These are phyloP conservation scores for Lithodes maja DNA, from an alignment of 2,888 invertebrate species.

Conservation along the genomic window DNA sequence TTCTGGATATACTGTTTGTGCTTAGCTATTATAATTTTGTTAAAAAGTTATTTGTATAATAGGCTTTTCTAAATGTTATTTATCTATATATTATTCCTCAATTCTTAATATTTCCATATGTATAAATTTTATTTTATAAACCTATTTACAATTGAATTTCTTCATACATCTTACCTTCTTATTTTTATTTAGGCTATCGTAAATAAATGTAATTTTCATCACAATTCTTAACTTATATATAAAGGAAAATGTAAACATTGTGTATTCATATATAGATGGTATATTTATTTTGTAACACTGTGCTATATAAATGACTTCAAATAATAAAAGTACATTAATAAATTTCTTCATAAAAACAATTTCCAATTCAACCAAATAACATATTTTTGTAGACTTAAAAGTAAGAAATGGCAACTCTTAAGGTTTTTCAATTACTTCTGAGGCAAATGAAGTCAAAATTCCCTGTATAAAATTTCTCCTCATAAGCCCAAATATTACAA, in stretches of 20 bases:
- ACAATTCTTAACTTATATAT: not conserved
- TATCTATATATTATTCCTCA: too few relatives aligned
- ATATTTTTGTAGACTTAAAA: conserved; percentile 49
- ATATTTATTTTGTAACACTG: conserved; percentile 57
- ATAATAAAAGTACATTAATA: conserved; percentile 65
- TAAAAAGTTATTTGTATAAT: too few relatives aligned
- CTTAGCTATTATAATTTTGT: too few relatives aligned
- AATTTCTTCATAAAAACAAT: conserved; percentile 65
- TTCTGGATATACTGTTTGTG: too few relatives aligned
- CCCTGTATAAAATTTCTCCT: conserved; percentile 8
- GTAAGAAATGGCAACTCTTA: conserved; percentile 48
- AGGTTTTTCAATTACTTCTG: conserved; percentile 6
- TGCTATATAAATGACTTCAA: conserved; percentile 68
- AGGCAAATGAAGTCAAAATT: conserved; percentile 44
- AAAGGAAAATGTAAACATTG: not conserved
- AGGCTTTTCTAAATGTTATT: too few relatives aligned
- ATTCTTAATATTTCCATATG: too few relatives aligned
- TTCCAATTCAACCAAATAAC: conserved; percentile 57
- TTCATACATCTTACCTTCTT: too few relatives aligned
- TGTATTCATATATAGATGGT: conserved; percentile 47
- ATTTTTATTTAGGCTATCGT: too few relatives aligned
- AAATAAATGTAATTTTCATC: too few relatives aligned
- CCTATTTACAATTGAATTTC: too few relatives aligned
- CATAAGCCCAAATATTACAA: conserved; percentile 24
- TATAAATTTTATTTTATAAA: too few relatives aligned